Conservation (phyloP, 1,140 invertebrate species). For the Pentalonia nigronervosa region DNA sequence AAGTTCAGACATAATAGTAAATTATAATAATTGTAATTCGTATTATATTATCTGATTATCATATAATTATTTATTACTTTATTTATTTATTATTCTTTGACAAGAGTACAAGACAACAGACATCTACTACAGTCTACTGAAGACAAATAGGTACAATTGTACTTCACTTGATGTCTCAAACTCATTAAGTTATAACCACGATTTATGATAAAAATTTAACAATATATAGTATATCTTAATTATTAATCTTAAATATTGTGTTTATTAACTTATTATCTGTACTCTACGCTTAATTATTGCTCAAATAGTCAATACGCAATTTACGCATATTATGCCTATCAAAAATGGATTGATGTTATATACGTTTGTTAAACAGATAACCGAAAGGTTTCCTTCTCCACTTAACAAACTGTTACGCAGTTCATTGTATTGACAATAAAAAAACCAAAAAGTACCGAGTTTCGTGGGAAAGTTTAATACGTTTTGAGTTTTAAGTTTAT, state of each 20-base stretch:
- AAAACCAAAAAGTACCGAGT: constrained; percentile 52
- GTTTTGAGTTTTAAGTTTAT: not conserved
- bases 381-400: constrained; percentile 28
- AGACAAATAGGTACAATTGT: not conserved
- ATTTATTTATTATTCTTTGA: too few species aligned
- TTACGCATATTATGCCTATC: not conserved
- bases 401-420: constrained; percentile 27
- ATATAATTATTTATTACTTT: not conserved
- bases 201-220: not conserved
- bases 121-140: not conserved
- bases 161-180: not conserved
- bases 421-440: constrained; percentile 55
- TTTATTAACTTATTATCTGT: too few species aligned
- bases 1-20: not conserved
- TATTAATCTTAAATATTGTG: too few species aligned
- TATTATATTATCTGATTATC: not conserved
- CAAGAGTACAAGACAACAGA: not conserved
- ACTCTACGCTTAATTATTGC: too few species aligned
- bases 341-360: constrained; percentile 3
- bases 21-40: not conserved
- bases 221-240: too few species aligned
- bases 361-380: constrained; percentile 11
- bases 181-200: not conserved
- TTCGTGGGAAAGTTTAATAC: constrained; percentile 41
- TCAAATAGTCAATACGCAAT: too few species aligned